These are phyloP conservation scores for Petrocephalus microphthalmus DNA, from an alignment of 2,113 vertebrate genomes.

Conservation along the genomic window DNA sequence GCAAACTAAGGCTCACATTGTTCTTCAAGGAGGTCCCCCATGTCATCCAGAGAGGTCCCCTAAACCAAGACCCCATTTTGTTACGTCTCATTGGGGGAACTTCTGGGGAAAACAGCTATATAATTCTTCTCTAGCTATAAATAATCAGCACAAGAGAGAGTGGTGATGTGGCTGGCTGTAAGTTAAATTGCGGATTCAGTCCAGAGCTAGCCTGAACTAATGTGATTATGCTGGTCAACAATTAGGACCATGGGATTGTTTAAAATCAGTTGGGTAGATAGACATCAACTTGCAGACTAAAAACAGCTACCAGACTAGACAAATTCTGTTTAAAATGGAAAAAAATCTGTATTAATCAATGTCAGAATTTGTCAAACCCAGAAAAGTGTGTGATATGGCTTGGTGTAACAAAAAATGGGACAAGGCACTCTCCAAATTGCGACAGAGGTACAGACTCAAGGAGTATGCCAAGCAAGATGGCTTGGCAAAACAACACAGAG, in stretches of 20 bases:
- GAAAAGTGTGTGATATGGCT: conserved; percentile 36
- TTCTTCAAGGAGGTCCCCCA: not conserved
- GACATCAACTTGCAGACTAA: no score
- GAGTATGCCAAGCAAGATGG: not conserved
- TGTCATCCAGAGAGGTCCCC: not conserved
- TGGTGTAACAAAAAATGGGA: conserved; percentile 50
- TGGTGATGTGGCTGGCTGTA: not conserved
- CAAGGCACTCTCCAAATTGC: conserved; percentile 31
- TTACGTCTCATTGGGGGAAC: not conserved
- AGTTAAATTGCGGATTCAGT: not conserved
- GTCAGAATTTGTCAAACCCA: conserved; percentile 46
- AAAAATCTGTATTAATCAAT: conserved; percentile 58
- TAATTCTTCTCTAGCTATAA: not conserved
- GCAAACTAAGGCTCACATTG: not conserved
- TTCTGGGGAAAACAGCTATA: not conserved
- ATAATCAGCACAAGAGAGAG: not conserved
- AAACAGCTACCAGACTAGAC: not conserved
- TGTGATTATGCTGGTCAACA: not conserved
- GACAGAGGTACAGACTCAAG: not conserved
- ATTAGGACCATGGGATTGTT: not conserved
- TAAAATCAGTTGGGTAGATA: not conserved
- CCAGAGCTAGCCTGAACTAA: not conserved
- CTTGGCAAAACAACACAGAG: conserved; percentile 26
- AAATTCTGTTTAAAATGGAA: conserved; percentile 42
- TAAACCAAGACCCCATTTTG: not conserved